These are phyloP conservation scores for Lepus americanus DNA, from an alignment of 2,113 vertebrate genomes.

Conservation along the genomic window DNA sequence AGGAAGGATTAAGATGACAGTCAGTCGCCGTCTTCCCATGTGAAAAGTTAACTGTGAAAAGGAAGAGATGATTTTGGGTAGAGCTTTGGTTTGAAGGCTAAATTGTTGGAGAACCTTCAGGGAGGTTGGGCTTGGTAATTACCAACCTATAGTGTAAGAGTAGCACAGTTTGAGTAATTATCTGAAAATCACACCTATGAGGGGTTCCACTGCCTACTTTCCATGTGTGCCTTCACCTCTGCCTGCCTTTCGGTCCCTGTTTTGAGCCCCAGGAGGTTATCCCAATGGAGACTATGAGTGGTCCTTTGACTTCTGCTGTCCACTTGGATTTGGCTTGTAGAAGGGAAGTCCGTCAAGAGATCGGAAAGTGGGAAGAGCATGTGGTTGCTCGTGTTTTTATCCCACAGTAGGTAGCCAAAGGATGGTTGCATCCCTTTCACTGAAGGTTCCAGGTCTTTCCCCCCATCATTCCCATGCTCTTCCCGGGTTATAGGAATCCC, in stretches of 20 bases:
- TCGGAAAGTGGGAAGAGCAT: background rate
- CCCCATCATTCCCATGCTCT: background rate
- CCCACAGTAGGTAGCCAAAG: background rate
- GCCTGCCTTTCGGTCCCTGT: background rate
- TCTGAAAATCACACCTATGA: background rate
- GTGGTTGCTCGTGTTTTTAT: background rate
- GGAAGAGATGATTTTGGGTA: background rate
- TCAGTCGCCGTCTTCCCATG: conserved; percentile 12
- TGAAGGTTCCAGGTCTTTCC: background rate
- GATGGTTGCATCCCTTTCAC: background rate
- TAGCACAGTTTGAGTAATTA: background rate
- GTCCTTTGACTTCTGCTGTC: background rate
- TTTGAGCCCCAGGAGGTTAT: background rate
- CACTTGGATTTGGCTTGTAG: background rate
- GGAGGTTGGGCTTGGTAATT: background rate
- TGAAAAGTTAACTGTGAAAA: conserved; percentile 28
- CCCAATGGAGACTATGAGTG: background rate
- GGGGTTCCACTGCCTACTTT: background rate
- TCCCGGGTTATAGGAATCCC: background rate
- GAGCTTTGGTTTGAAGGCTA: background rate
- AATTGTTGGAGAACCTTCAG: background rate
- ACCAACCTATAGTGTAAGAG: background rate
- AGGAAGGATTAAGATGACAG: background rate
- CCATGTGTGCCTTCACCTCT: background rate
- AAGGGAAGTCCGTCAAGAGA: background rate